Percentiles rank a stretch among this genome's conserved stretches.
Evolutionary conservation across 2,797 vertebrate genomes (phyloP).

Genomic region (Chaetophractus vellerosus): DNA sequence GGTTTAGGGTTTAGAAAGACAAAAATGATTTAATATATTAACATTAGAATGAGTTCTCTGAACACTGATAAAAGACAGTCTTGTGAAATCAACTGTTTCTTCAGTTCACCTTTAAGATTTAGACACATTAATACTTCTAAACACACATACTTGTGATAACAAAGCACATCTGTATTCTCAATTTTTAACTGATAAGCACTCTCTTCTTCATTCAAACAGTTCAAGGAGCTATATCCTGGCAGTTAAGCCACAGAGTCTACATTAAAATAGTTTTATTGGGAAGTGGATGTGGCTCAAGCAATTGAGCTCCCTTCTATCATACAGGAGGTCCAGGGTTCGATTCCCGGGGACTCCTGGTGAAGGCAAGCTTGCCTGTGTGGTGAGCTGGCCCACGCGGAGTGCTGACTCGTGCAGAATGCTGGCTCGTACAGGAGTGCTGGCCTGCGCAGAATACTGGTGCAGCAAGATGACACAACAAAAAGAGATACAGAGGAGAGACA

Average conservation of each 20-base stretch:
- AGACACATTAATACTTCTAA: not conserved
- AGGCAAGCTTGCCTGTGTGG: too few species aligned
- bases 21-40: not conserved
- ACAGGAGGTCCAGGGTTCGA: too few species aligned
- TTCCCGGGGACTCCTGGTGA: too few species aligned
- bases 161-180: not conserved
- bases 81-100: not conserved
- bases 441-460: too few species aligned
- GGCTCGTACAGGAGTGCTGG: too few species aligned
- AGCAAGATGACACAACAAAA: too few species aligned
- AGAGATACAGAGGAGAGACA: too few species aligned
- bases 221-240: not conserved
- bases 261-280: not conserved
- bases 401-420: too few species aligned
- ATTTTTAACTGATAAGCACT: not conserved
- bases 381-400: too few species aligned
- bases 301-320: too few species aligned
- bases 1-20: not conserved
- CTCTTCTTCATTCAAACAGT: not conserved
- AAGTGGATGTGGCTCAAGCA: too few species aligned
- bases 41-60: constrained; percentile 16
- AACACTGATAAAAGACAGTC: not conserved
- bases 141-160: not conserved
- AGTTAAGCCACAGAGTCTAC: not conserved
- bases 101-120: not conserved